A percentile compares a stretch with the other conserved stretches of the same genome.
Conservation (phyloP, 2,888 invertebrate species). For the Argynnis bischoffii region DNA sequence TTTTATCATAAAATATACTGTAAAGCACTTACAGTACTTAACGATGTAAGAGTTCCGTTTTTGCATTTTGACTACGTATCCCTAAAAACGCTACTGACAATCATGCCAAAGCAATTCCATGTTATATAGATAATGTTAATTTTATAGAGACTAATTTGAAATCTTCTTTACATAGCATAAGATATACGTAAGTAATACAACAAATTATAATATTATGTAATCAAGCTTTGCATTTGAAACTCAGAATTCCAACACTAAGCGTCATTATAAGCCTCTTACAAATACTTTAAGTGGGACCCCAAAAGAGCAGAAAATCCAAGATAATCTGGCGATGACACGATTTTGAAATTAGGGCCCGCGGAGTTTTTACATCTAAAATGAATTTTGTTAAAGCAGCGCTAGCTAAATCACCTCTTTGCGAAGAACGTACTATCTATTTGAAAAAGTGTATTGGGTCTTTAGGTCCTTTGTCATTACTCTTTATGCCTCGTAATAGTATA, state of each 20-base stretch:
- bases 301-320: conserved; percentile 68
- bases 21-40: too few relatives aligned
- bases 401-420: conserved; percentile 23
- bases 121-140: too few relatives aligned
- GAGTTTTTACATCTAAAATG: conserved; percentile 62
- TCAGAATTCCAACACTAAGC: conserved; percentile 43
- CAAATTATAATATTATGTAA: conserved; percentile 22
- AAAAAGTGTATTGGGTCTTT: conserved; percentile 13
- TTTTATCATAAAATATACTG: too few relatives aligned
- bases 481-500: conserved; percentile 25
- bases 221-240: conserved; percentile 32
- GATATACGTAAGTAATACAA: not conserved
- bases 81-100: too few relatives aligned
- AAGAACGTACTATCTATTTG: conserved; percentile 12
- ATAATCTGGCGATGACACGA: conserved; percentile 71
- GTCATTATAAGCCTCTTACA: conserved; percentile 63
- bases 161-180: not conserved
- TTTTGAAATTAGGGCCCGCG: conserved; percentile 64
- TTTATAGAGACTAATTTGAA: too few relatives aligned
- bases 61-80: too few relatives aligned
- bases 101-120: too few relatives aligned
- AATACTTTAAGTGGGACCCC: conserved; percentile 51
- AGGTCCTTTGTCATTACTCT: conserved; percentile 28
- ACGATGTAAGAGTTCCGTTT: too few relatives aligned
- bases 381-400: conserved; percentile 41